Evolutionary conservation across 2,888 invertebrate species (phyloP).

Genomic region (Melieria picta): DNA sequence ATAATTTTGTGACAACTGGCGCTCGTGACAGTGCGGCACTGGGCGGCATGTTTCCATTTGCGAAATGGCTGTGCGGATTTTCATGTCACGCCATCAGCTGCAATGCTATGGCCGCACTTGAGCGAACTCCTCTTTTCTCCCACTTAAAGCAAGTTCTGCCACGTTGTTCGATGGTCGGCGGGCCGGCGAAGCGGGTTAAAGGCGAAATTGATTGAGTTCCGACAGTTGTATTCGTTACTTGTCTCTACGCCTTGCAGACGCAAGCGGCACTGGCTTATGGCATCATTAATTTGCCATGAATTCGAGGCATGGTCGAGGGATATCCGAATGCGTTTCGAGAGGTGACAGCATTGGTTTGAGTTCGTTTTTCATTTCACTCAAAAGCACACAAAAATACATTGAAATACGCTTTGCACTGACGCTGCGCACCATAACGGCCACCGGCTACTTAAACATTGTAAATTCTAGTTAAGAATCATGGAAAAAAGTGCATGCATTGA

Average conservation of each 20-base stretch:
- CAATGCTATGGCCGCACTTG: slow-evolving; percentile 8
- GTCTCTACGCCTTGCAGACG: neutral
- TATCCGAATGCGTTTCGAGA: no score
- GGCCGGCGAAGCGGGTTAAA: neutral
- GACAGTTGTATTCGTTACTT: neutral
- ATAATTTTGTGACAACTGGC: slow-evolving; percentile 39
- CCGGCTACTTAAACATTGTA: no score
- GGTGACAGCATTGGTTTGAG: no score
- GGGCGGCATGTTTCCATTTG: neutral
- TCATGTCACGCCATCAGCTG: slow-evolving; percentile 7
- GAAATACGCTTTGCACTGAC: no score
- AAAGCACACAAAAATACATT: no score
- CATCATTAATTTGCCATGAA: no score
- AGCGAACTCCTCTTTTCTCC: no score
- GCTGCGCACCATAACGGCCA: no score
- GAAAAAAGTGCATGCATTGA: no score
- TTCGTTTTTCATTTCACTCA: no score
- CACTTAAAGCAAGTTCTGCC: neutral
- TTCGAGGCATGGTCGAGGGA: no score
- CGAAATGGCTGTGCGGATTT: neutral
- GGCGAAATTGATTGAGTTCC: slow-evolving; percentile 23
- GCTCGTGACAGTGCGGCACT: slow-evolving; percentile 15
- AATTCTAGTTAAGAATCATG: no score
- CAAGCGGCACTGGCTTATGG: neutral
- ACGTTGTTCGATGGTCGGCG: neutral